These are phyloP conservation scores for Scolanthus callimorphus DNA, from an alignment of 92 coral and sea anemone species.

Conservation along the genomic window DNA sequence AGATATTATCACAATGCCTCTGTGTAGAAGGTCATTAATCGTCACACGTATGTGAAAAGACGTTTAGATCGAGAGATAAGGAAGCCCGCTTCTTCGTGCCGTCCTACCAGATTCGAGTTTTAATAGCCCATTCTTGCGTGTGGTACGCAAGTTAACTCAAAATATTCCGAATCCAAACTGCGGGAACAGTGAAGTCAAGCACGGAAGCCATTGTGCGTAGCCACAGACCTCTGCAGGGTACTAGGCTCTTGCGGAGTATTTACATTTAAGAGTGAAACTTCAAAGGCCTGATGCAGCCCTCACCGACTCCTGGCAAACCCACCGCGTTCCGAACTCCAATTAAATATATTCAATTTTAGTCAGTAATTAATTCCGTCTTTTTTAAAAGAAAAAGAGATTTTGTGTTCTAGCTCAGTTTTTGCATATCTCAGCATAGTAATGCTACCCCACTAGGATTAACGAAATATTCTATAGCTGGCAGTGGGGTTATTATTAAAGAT, in stretches of 20 bases:
- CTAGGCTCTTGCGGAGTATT: conserved; percentile 25
- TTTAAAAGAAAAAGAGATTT: no score
- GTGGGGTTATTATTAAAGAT: no score
- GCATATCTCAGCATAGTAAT: neutral
- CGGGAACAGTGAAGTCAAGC: conserved; percentile 35
- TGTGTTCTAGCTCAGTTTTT: neutral
- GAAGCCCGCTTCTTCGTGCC: neutral
- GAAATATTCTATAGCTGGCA: no score
- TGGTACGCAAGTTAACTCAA: conserved; percentile 8
- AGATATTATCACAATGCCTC: conserved; percentile 56
- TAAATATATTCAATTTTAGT: conserved; percentile 22
- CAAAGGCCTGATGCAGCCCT: conserved; percentile 10
- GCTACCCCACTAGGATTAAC: no score
- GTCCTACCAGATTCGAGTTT: neutral
- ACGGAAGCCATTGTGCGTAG: conserved; percentile 31
- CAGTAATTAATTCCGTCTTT: neutral
- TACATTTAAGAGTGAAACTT: conserved; percentile 35
- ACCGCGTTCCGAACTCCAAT: conserved; percentile 23
- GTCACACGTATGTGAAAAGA: conserved; percentile 24
- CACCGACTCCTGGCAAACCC: conserved; percentile 8
- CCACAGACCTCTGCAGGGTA: conserved; percentile 21
- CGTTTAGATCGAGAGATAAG: conserved; percentile 1
- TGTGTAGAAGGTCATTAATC: conserved; percentile 42
- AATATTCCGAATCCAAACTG: conserved; percentile 12
- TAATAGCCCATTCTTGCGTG: conserved; percentile 17